Evolutionary conservation across 1,140 invertebrate species (phyloP).

Genomic region (Zelostemma sp.): DNA sequence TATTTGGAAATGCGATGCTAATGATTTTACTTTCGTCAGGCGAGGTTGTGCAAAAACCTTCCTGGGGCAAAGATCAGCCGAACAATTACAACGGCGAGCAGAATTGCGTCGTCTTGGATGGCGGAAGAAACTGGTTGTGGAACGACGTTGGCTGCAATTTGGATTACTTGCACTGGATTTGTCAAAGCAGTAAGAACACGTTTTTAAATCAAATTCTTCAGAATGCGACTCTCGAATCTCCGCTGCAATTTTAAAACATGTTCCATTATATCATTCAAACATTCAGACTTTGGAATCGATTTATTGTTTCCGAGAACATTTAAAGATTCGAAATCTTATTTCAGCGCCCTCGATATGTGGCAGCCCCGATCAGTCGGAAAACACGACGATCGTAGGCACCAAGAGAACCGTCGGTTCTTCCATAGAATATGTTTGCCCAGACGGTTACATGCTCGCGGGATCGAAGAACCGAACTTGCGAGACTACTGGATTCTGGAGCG

Average conservation of each 20-base stretch:
- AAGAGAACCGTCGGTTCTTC: conserved; percentile 78
- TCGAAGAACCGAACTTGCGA: conserved; percentile 78
- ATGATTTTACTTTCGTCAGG: conserved; percentile 68
- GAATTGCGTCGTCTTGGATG: conserved; percentile 92
- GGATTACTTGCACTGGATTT: conserved; percentile 93
- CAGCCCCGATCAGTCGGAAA: conserved; percentile 86
- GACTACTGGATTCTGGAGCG: conserved; percentile 84
- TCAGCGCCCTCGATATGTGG: conserved; percentile 86
- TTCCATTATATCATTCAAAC: neutral
- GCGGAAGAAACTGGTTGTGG: conserved; percentile 90
- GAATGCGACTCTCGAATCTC: too few species aligned
- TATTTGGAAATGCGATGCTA: neutral
- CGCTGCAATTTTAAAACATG: too few species aligned
- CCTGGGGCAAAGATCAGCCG: conserved; percentile 94
- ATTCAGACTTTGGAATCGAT: too few species aligned
- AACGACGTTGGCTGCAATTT: conserved; percentile 95
- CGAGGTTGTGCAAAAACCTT: conserved; percentile 80
- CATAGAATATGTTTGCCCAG: conserved; percentile 85
- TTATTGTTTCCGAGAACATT: too few species aligned
- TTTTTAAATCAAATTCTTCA: too few species aligned
- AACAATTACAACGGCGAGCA: conserved; percentile 97
- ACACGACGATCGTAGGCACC: conserved; percentile 83
- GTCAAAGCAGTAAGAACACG: conserved; percentile 90
- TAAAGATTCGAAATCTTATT: too few species aligned
- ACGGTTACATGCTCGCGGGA: conserved; percentile 87